Evolutionary conservation across 1,140 invertebrate genomes (phyloP).

Genomic region (Potamilus streckersoni): DNA sequence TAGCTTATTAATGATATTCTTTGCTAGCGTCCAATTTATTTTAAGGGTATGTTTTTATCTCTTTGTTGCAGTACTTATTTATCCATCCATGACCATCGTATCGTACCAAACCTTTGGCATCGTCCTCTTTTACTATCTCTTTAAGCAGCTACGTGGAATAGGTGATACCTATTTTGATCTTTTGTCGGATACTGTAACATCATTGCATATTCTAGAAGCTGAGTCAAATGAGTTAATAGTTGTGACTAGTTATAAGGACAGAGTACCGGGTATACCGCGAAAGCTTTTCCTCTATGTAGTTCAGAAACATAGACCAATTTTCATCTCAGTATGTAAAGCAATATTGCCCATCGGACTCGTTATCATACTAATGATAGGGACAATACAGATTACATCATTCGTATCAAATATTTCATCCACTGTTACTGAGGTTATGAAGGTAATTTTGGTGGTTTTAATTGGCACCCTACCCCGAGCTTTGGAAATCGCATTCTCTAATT

Average conservation of each 20-base stretch:
- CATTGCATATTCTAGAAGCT: background rate
- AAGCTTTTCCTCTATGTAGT: conserved; percentile 1
- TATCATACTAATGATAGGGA: no score
- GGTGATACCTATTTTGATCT: conserved; percentile 8
- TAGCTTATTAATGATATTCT: conserved; percentile 2
- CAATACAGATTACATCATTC: no score
- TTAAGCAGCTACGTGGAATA: conserved; percentile 2
- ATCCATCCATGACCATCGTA: conserved; percentile 5
- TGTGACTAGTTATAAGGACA: background rate
- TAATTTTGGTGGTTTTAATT: no score
- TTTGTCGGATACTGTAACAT: conserved; percentile 1
- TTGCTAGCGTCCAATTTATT: background rate
- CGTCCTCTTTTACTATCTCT: conserved; percentile 6
- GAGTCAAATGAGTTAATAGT: background rate
- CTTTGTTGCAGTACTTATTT: conserved; percentile 7
- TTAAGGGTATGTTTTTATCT: background rate
- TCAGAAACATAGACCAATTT: no score
- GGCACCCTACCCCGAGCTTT: no score
- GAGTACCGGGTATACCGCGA: conserved; percentile 7
- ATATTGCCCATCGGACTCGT: no score
- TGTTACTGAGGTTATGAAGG: no score
- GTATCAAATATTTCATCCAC: no score
- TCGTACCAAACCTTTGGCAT: conserved; percentile 14
- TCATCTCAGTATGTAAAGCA: no score
- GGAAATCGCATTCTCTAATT: no score